These are phyloP conservation scores for Oscheius onirici DNA, from an alignment of 2,888 invertebrate species.

Conservation along the genomic window DNA sequence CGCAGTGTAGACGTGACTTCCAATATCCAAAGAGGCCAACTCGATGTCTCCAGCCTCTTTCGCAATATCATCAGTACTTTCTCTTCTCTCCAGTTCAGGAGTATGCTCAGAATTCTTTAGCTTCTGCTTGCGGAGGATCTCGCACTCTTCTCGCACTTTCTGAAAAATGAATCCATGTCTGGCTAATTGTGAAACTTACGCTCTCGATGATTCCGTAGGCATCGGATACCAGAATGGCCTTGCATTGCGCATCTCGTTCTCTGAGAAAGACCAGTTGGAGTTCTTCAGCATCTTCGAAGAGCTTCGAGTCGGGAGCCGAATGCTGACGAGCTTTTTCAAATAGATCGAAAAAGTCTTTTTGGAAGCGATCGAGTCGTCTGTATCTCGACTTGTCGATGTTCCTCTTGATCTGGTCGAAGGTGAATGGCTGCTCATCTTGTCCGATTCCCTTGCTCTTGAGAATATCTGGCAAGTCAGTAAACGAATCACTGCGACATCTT, in stretches of 20 bases:
- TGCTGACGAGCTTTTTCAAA: conserved; percentile 86
- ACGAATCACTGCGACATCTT: conserved; percentile 92
- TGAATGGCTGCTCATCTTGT: conserved; percentile 78
- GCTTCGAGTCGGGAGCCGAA: conserved; percentile 86
- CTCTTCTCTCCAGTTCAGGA: neutral
- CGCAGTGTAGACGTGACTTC: conserved; percentile 82
- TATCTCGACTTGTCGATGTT: conserved; percentile 88
- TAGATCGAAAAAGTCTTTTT: conserved; percentile 88
- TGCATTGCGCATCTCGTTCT: conserved; percentile 80
- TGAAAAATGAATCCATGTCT: neutral
- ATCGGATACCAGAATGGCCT: conserved; percentile 85
- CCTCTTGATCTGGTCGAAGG: conserved; percentile 90
- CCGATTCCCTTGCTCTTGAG: conserved; percentile 75
- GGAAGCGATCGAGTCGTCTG: conserved; percentile 88
- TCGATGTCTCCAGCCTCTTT: conserved; percentile 61
- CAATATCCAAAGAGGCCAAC: conserved; percentile 74
- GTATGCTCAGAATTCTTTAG: conserved; percentile 12
- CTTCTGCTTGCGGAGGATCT: conserved; percentile 30
- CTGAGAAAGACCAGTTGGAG: conserved; percentile 88
- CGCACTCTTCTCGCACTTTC: conserved; percentile 30
- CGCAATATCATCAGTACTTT: conserved; percentile 21
- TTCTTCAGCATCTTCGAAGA: conserved; percentile 93
- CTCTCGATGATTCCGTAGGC: conserved; percentile 81
- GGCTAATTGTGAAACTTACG: conserved; percentile 2
- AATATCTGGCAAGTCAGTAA: conserved; percentile 88